Conservation (phyloP, 2,888 invertebrate species). For the Rapana venosa region DNA sequence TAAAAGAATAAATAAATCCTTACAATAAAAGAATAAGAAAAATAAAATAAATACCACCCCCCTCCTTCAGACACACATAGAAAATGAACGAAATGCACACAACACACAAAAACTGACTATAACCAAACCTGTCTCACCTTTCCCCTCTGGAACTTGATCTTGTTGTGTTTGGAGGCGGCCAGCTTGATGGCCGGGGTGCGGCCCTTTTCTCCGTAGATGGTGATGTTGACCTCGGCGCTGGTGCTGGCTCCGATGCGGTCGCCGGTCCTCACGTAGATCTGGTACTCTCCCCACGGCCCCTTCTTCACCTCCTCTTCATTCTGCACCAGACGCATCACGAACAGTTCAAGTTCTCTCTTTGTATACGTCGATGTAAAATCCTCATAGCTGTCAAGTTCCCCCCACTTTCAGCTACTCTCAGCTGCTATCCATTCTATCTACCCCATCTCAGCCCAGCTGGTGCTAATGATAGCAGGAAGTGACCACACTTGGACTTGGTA, state of each 20-base stretch:
- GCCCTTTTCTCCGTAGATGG: constrained; percentile 75
- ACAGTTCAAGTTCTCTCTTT: too few species aligned
- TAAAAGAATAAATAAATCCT: neutral
- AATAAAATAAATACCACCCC: neutral
- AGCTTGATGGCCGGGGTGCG: constrained; percentile 70
- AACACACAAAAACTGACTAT: neutral
- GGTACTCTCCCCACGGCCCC: constrained; percentile 68
- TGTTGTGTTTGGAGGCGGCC: constrained; percentile 71
- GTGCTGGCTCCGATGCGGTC: constrained; percentile 73
- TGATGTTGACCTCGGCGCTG: constrained; percentile 72
- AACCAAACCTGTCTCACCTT: constrained; percentile 63
- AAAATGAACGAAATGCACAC: too few species aligned
- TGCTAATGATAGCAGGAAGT: too few species aligned
- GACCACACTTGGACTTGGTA: too few species aligned
- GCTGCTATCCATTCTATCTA: too few species aligned
- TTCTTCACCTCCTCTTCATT: constrained; percentile 64
- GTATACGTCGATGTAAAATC: too few species aligned
- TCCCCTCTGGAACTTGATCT: constrained; percentile 75
- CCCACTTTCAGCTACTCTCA: too few species aligned
- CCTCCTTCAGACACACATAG: too few species aligned
- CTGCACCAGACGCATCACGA: constrained; percentile 51
- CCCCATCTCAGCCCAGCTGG: too few species aligned
- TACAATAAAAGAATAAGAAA: neutral
- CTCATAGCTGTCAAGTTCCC: too few species aligned
- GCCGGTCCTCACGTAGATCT: constrained; percentile 72